A percentile compares a stretch with the other conserved stretches of the same genome.
phyloP scores from a whole-genome alignment of 2,888 invertebrate species.

The Bellardia pandia region DNA sequence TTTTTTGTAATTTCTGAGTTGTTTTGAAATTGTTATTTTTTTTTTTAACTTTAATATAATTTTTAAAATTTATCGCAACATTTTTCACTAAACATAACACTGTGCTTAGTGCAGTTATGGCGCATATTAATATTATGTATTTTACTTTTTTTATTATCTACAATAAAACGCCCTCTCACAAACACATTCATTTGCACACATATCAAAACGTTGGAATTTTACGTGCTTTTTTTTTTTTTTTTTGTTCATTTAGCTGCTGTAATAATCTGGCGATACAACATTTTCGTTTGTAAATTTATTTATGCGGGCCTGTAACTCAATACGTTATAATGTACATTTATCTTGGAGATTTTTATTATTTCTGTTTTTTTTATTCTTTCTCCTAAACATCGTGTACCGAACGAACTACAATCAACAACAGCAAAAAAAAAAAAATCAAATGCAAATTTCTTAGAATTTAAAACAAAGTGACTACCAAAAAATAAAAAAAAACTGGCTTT shows the following conservation, averaged over 20 bases:
- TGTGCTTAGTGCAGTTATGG: slow-evolving; percentile 19
- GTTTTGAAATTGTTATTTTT: too few relatives aligned
- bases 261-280: slow-evolving; percentile 43
- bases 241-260: slow-evolving; percentile 29
- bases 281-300: slow-evolving; percentile 55
- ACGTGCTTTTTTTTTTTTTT: not conserved
- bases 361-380: not conserved
- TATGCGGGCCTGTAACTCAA: slow-evolving; percentile 67
- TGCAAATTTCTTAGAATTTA: slow-evolving; percentile 67
- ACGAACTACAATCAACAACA: not conserved
- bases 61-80: not conserved
- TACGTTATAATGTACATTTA: slow-evolving; percentile 50
- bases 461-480: slow-evolving; percentile 6
- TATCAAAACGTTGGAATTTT: not conserved
- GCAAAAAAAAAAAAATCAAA: slow-evolving; percentile 38
- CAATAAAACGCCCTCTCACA: slow-evolving; percentile 66
- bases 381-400: not conserved
- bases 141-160: slow-evolving; percentile 33
- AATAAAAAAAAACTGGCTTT: slow-evolving; percentile 20
- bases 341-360: slow-evolving; percentile 38
- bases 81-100: not conserved
- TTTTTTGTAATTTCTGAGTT: too few relatives aligned
- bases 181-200: slow-evolving; percentile 10
- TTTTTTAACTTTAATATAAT: too few relatives aligned
- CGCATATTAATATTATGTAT: slow-evolving; percentile 34